A percentile compares a stretch with the other conserved stretches of the same genome.
Conservation (phyloP, 2,888 invertebrate genomes). For the Homarus gammarus region DNA sequence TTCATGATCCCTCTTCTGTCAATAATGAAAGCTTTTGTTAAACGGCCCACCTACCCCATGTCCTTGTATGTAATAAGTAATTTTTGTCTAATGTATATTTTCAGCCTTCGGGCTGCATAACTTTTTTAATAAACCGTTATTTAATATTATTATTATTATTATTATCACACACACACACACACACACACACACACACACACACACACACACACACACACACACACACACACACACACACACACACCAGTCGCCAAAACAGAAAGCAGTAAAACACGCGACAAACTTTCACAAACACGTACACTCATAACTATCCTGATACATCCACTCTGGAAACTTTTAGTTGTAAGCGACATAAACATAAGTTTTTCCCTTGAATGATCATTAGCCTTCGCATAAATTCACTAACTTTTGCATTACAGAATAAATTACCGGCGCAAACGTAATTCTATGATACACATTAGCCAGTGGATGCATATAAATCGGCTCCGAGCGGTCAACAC, state of each 20-base stretch:
- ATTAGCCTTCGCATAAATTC: constrained; percentile 54
- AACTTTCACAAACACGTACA: constrained; percentile 31
- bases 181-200: constrained; percentile 58
- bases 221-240: constrained; percentile 34
- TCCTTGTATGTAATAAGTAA: no score
- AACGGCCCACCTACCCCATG: no score
- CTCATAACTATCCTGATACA: constrained; percentile 44
- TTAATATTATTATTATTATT: no score
- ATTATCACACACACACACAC: no score
- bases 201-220: constrained; percentile 36
- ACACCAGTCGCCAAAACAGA: constrained; percentile 22
- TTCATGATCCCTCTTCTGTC: no score
- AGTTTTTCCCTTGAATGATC: constrained; percentile 57
- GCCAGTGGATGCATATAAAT: neutral
- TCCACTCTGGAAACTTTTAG: constrained; percentile 19
- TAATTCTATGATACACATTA: constrained; percentile 28
- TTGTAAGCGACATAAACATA: constrained; percentile 39
- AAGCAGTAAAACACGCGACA: constrained; percentile 29
- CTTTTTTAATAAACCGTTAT: no score
- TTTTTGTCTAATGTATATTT: no score
- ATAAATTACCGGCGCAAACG: constrained; percentile 45
- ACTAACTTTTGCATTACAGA: constrained; percentile 56
- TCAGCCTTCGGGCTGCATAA: no score
- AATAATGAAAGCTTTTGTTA: no score
- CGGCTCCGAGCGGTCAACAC: neutral